Base-by-base conservation (phyloP, 2,113 vertebrate genomes). In the Cryptomyrus ogoouensis region DNA sequence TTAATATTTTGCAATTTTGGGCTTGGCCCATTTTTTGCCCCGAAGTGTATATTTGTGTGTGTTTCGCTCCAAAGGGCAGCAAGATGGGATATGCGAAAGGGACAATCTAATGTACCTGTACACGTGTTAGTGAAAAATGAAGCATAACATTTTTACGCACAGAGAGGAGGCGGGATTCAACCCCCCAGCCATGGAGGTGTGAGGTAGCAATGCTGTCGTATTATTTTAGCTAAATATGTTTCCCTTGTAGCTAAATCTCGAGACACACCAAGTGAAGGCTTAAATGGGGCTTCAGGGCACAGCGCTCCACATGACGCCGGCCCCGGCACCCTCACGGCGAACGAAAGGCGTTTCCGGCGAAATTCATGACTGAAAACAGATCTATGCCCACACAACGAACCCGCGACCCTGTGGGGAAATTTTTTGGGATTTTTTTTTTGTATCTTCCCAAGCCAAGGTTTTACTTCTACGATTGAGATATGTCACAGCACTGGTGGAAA, bases 351-450 rank as follows among this genome's bases (percentile, higher is more conserved):
- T 80, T 80, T 80, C 74, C 35, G 35, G 35, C 35, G 17, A 80
- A 7, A 80, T 80, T 42, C 74, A 80, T 80, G 35, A 80, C 74
- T 80, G 74, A 80, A 80, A 80, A 80, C 35, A 19, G n/a, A 31
- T 70, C 62, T 70, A 31, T 31, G 35, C 74, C 74, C 74, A 80
- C 74, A 42, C 35, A 80, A 47, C n/a, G 3, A 84, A 39, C 44
- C 19, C 10, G 83, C 19, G 6, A 24, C 42, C 3, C 21, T 84
- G 42, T 83, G 83, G 83, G 83, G 39, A 84, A 47, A 84, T 84
- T 80, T 47, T 84, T 44, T 84, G 83, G 44, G 83, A 84, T 84
- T 47, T 84, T 84, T 52, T 52, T 21, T 83, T 83, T 83, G 9
- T 44, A 83, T 47, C 44, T 47, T 84, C 42, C 83, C 83, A 47